A percentile compares a stretch with the other conserved stretches of the same genome.
Evolutionary conservation across 2,797 vertebrate genomes (phyloP).

Genomic region (Clarias platycephalus): DNA sequence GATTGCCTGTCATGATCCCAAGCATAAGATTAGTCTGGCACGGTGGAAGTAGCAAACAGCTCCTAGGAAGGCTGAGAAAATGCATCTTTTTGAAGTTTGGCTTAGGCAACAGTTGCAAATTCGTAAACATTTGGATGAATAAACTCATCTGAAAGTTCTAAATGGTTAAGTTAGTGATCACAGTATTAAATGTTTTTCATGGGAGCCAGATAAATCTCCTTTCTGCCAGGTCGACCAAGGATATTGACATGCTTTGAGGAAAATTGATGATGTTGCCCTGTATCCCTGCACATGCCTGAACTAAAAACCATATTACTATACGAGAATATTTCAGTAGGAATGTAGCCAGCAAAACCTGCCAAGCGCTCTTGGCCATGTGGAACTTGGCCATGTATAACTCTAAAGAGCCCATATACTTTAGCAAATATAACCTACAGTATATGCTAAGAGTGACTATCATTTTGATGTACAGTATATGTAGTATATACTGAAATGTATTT

Average conservation of each 20-base stretch:
- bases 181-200: not conserved
- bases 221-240: not conserved
- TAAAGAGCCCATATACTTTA: not conserved
- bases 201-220: slow-evolving; percentile 6
- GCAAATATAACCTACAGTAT: not conserved
- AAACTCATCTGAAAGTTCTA: not conserved
- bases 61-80: not conserved
- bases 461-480: not conserved
- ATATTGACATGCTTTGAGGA: not conserved
- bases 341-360: not conserved
- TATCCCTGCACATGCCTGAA: not conserved
- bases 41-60: not conserved
- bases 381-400: not conserved
- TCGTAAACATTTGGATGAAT: not conserved
- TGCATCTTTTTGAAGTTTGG: not conserved
- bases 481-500: not conserved
- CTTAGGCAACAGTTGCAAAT: slow-evolving; percentile 11
- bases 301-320: slow-evolving; percentile 8
- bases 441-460: not conserved
- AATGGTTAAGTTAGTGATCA: slow-evolving; percentile 11
- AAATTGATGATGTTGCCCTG: slow-evolving; percentile 14
- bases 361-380: slow-evolving; percentile 18
- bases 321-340: slow-evolving; percentile 2
- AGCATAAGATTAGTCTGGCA: not conserved
- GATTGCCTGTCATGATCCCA: not conserved